phyloP scores from a whole-genome alignment of 2,888 invertebrate genomes.

The Margaritifera margaritifera region DNA sequence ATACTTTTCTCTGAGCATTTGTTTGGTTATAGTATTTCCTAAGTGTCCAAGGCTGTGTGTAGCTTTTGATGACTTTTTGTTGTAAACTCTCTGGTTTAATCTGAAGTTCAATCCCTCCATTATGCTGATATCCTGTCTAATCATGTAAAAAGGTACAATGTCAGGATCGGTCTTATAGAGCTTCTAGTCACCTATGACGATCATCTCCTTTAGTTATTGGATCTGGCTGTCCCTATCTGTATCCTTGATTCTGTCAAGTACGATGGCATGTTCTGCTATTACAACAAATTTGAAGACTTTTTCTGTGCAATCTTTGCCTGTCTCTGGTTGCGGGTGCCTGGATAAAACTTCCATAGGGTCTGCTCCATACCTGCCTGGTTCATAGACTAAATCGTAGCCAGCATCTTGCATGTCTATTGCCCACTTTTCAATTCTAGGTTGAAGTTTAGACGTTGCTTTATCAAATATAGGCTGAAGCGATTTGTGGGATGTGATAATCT shows the following conservation, averaged over 20 bases:
- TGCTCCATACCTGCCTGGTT: constrained; percentile 17
- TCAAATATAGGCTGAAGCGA: constrained; percentile 17
- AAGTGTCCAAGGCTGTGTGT: constrained; percentile 13
- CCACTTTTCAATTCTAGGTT: constrained; percentile 9
- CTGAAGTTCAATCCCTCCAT: constrained; percentile 8
- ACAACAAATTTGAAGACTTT: constrained; percentile 6
- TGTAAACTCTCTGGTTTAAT: constrained; percentile 8
- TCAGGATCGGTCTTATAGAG: constrained; percentile 6
- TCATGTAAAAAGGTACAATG: constrained; percentile 5
- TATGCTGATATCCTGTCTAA: constrained; percentile 6
- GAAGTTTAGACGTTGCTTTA: constrained; percentile 7
- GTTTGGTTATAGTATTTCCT: constrained; percentile 10
- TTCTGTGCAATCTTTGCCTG: constrained; percentile 16
- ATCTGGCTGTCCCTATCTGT: constrained; percentile 8
- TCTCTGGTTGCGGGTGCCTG: constrained; percentile 9
- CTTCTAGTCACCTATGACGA: constrained; percentile 6
- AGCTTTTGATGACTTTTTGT: constrained; percentile 9
- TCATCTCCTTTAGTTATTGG: constrained; percentile 4
- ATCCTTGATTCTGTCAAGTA: constrained; percentile 14
- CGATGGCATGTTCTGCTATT: constrained; percentile 8
- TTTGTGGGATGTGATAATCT: constrained; percentile 17
- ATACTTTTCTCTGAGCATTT: constrained; percentile 6
- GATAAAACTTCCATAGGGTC: constrained; percentile 19
- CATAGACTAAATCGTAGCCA: constrained; percentile 18
- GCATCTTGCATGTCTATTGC: constrained; percentile 17